Evolutionary conservation across 2,888 invertebrate genomes (phyloP), one percentile per base, ranked within the genome.

Genomic region (Eucriotettix oculatus): DNA sequence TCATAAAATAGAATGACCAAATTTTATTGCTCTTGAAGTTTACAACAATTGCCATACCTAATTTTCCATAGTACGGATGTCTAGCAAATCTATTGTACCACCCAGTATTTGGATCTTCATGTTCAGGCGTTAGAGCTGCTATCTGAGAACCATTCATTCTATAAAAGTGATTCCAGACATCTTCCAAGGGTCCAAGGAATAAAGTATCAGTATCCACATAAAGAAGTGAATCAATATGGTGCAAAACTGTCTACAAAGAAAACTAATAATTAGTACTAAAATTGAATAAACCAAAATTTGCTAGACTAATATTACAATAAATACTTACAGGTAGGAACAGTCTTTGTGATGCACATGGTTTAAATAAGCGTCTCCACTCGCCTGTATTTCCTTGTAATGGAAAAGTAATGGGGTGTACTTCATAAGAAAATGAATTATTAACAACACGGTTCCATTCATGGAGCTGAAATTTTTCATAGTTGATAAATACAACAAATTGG

Each of bases 81-180:
- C 88, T 85, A 0, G 95, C 95, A 77, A 96, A 96, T 66, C 95
- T 78, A 69, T 93, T 92, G 72, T 97, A 97, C 96, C 96, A 97
- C 12, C 93, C 94, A 55, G 89, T 85, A 70, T 87, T 88, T n/a
- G 85, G 84, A 71, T 92, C 91, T 71, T 96, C 95, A 72, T 91
- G 89, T 73, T 97, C 96, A 0, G 90, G 84, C 16, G 90, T 81
- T 68, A 96, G 75, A 0, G 89, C 95, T 29, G 93, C 91, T 70
- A 95, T 81, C 71, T 97, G 96, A 52, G 83, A 83, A 16, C 79
- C 76, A 74, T 94, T 93, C 78, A 97, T 94, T 64, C 78, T 75
- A 16, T 76, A 72, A 70, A 96, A 95, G 71, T 84, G 80, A n/a
- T 78, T 73, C 95, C 95, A 96, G 43, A 95, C 74, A 59, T 85